Conservation (phyloP, 2,797 vertebrate species). For the Brotula barbata region DNA sequence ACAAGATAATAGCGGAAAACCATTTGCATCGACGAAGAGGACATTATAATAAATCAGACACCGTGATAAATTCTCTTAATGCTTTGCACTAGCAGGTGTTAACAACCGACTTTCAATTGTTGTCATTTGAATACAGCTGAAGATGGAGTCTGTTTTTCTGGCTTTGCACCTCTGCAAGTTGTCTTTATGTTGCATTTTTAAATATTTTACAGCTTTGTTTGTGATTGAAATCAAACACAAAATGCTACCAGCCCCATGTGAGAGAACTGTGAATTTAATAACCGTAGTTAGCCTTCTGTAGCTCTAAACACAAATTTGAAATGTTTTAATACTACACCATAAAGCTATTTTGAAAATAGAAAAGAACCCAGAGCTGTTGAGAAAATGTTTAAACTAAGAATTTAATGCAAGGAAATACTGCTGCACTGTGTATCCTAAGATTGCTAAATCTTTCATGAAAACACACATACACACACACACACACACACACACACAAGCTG, state of each 20-base stretch:
- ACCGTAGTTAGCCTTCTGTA: not conserved
- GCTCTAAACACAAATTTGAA: not conserved
- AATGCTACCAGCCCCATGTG: not conserved
- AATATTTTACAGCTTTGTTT: not conserved
- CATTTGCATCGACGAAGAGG: slow-evolving; percentile 71
- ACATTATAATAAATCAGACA: slow-evolving; percentile 72
- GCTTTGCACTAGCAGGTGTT: slow-evolving; percentile 56
- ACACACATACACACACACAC: slow-evolving; percentile 12
- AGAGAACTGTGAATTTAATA: too few species aligned
- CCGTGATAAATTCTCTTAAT: slow-evolving; percentile 60
- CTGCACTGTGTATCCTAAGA: slow-evolving; percentile 9
- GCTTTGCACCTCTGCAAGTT: not conserved
- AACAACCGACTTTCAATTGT: slow-evolving; percentile 54
- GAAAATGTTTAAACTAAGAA: not conserved
- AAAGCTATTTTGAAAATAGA: not conserved
- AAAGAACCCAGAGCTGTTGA: not conserved
- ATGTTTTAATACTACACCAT: not conserved
- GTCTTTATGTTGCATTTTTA: not conserved
- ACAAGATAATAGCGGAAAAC: slow-evolving; percentile 66
- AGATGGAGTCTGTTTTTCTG: slow-evolving; percentile 33
- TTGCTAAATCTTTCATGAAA: slow-evolving; percentile 26
- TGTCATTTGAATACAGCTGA: slow-evolving; percentile 46
- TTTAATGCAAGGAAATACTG: slow-evolving; percentile 1
- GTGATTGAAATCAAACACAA: not conserved
- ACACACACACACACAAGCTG: slow-evolving; percentile 11